Percentiles rank a stretch among this genome's conserved stretches.
Conservation (phyloP, 1,140 invertebrate species). For the Drosophila hydei region DNA sequence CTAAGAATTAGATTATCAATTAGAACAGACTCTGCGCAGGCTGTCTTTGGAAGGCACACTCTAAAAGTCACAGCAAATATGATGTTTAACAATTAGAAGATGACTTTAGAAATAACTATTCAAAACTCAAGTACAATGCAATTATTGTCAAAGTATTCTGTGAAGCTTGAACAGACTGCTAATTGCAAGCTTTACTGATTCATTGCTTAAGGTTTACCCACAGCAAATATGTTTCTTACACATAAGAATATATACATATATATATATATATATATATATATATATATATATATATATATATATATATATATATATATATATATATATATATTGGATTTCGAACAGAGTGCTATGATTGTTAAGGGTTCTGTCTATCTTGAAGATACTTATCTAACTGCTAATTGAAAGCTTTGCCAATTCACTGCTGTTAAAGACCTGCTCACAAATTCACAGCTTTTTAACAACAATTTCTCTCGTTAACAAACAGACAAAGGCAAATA, state of each 20-base stretch:
- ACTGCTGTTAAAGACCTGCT: neutral
- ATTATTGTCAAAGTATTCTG: neutral
- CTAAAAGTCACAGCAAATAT: no score
- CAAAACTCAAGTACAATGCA: neutral
- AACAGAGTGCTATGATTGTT: neutral
- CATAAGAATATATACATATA: no score
- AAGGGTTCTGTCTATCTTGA: slow-evolving; percentile 1
- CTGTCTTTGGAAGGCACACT: no score
- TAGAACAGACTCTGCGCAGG: no score
- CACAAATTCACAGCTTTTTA: neutral
- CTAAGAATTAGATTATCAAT: no score
- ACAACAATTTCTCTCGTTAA: slow-evolving; percentile 1
- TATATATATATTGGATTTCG: no score
- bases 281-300: no score
- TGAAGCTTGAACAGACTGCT: neutral
- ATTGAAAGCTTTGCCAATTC: slow-evolving; percentile 1
- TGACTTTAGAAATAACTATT: no score
- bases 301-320: no score
- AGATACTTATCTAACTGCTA: slow-evolving; percentile 5
- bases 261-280: no score
- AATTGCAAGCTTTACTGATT: neutral
- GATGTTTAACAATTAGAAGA: no score
- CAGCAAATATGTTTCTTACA: neutral
- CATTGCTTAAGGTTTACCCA: neutral
- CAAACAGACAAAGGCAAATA: slow-evolving; percentile 9